Evolutionary conservation across 2,888 invertebrate species (phyloP), one percentile per base, ranked within the genome.

Genomic region (Plebejus argus): DNA sequence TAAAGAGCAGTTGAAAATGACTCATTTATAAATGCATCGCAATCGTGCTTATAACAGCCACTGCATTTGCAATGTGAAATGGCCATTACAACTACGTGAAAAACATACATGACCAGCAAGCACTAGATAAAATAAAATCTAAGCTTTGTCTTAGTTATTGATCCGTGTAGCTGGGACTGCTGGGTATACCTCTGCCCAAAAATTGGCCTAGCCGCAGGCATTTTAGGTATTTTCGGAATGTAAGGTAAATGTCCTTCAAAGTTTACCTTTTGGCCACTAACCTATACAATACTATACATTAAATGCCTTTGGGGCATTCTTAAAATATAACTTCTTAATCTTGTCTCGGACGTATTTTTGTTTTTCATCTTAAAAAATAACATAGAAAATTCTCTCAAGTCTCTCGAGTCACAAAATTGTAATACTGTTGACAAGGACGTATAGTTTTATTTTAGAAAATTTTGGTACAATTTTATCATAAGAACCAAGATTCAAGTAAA

Each of bases 271-370:
- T 61, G 23, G 61, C 23, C 10, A 61, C 61, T 33, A 66, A 66
- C 66, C 66, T 66, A 66, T 66, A 66, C 28, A 66, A 33, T 66
- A 28, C 66, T 66, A 66, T 66, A 66, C 28, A 66, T 66, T 66
- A 28, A 33, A 66, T 66, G 28, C 18, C 18, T 33, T 61, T 18
- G 28, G 66, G 33, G 66, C 28, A 12, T 66, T 33, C 66, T 66
- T 33, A 66, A 66, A n/a, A n/a, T n/a, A 66, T 66, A 33, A 33
- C 66, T 66, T 33, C 28, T 66, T 28, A 66, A 28, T 12, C 66
- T 33, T 66, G 66, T 66, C 28, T 66, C 66, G 6, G 15, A 18
- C 18, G 33, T 66, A 18, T 20, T 7, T 66, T 18, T 28, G 28
- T 66, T 18, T 66, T 33, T 33, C 45, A 1, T 66, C 5, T 28